Evolutionary conservation across 2,797 vertebrate species (phyloP).

Genomic region (Psittacula derbiana): DNA sequence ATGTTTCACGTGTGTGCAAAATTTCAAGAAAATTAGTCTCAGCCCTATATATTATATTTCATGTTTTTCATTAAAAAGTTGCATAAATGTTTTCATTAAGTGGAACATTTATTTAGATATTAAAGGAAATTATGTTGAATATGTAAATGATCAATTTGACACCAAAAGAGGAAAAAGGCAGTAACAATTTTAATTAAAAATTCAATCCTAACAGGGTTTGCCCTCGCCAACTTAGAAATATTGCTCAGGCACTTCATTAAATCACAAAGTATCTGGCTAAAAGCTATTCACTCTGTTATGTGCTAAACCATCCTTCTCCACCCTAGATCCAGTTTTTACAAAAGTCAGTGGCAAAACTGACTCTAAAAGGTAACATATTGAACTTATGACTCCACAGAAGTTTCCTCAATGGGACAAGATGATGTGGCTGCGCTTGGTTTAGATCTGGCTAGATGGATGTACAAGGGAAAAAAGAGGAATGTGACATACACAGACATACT

Average conservation of each 20-base stretch:
- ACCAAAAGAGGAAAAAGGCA: slow-evolving; percentile 60
- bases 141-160: slow-evolving; percentile 69
- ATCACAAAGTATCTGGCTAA: slow-evolving; percentile 32
- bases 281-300: not conserved
- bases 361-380: not conserved
- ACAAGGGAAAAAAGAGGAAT: not conserved
- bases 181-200: slow-evolving; percentile 68
- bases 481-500: fast-evolving
- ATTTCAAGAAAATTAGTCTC: slow-evolving; percentile 60
- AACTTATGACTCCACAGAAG: not conserved
- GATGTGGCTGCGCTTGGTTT: not conserved
- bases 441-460: not conserved
- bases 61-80: slow-evolving; percentile 61
- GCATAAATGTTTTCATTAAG: slow-evolving; percentile 68
- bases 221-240: slow-evolving; percentile 29
- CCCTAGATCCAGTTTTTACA: not conserved
- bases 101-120: slow-evolving; percentile 52
- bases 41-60: slow-evolving; percentile 56
- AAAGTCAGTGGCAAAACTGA: not conserved
- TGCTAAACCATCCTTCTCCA: not conserved
- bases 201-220: slow-evolving; percentile 39
- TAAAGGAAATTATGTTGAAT: slow-evolving; percentile 62
- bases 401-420: not conserved
- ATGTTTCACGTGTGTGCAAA: slow-evolving; percentile 16
- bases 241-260: slow-evolving; percentile 21